Conservation (phyloP, 2,888 invertebrate species). For the Melangyna quadrimaculata region DNA sequence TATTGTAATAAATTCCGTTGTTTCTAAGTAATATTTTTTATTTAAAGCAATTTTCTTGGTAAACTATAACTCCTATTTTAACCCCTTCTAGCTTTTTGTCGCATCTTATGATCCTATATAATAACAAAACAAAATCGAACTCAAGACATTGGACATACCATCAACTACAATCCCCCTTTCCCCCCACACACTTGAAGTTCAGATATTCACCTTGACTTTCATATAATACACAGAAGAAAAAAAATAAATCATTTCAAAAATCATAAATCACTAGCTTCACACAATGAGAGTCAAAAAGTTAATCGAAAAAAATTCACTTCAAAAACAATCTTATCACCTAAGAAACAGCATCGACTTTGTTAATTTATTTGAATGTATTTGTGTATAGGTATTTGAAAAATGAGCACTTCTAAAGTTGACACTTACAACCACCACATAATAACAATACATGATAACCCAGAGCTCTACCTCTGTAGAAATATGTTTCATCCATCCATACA, state of each 20-base stretch:
- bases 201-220: neutral
- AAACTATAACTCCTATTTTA: no score
- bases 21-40: no score
- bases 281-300: constrained; percentile 37
- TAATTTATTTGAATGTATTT: neutral
- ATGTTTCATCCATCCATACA: neutral
- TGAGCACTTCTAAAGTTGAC: constrained; percentile 32
- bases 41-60: no score
- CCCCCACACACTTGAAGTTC: no score
- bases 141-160: no score
- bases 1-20: no score
- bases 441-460: neutral
- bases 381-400: constrained; percentile 9
- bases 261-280: constrained; percentile 16
- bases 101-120: no score
- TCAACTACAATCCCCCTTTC: no score
- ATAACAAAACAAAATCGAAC: no score
- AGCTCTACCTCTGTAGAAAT: neutral
- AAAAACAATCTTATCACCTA: constrained; percentile 15
- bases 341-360: constrained; percentile 27
- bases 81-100: no score
- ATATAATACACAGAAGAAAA: no score
- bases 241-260: neutral
- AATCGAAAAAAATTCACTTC: constrained; percentile 33
- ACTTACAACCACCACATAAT: constrained; percentile 29